Evolutionary conservation across 2,113 vertebrate genomes (phyloP), one percentile per base, ranked within the genome.

Genomic region (Junco hyemalis): DNA sequence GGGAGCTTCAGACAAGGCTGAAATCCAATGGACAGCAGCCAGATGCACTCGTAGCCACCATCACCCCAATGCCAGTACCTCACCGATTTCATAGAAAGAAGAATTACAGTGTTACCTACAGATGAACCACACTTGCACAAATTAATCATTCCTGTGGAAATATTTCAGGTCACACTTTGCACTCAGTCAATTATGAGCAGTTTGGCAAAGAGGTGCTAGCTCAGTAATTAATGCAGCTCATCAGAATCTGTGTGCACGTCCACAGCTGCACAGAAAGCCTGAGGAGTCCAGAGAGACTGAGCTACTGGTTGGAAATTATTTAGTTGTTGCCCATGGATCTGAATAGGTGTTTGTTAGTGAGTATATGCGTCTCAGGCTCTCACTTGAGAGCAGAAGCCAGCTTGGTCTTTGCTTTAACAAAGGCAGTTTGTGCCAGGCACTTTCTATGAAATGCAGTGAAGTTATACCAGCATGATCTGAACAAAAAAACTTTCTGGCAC

Each of bases 61-160:
- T 40, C 0, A 0, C 2, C 1, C 1, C 4, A 11, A 35, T 44
- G 63, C 64, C 72, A 60, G 40, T 1, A 45, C 35, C 29, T 50
- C 47, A 28, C 5, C 20, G 28, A 44, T 57, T 82, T 56, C 81
- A 44, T 2, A 42, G 84, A 38, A 79, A 86, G 57, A 69, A 45
- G 53, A 69, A 80, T 60, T 64, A n/a, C 48, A 26, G 59, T 26
- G 71, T 93, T 86, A 76, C 74, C 85, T 69, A 51, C 66, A 85
- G 66, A 60, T 68, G 79, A 87, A 26, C 53, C n/a, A 15, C 36
- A n/a, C 53, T 91, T 40, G 50, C 90, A 81, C 31, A 73, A 23
- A 68, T 72, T 57, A 84, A 54, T 69, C 42, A n/a, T 48, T 48
- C 29, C 66, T 33, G 18, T 5, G 54, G 2, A 8, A 70, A 51